phyloP scores from a whole-genome alignment of 1,140 invertebrate species.

The Lepidurus packardi region DNA sequence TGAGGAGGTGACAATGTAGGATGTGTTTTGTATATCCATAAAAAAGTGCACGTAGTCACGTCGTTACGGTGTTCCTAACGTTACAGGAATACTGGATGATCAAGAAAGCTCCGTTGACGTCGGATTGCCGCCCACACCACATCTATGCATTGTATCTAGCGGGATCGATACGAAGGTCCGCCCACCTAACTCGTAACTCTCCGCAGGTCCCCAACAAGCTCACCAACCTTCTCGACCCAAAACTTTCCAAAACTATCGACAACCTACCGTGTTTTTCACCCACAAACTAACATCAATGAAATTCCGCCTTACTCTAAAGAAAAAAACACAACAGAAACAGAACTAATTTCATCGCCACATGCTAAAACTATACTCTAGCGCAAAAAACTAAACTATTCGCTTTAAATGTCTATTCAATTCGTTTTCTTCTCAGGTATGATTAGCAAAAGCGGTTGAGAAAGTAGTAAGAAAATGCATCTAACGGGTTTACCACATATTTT shows the following conservation, averaged over 20 bases:
- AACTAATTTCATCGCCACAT: background rate
- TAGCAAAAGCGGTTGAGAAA: too few species aligned
- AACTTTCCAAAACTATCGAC: background rate
- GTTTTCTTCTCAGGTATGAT: too few species aligned
- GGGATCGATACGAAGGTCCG: constrained; percentile 6
- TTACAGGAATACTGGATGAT: background rate
- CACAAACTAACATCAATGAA: background rate
- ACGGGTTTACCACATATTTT: too few species aligned
- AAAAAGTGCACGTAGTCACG: too few species aligned
- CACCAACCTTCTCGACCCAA: background rate
- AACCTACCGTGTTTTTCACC: background rate
- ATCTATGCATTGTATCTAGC: background rate
- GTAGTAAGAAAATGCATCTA: too few species aligned
- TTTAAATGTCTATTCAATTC: too few species aligned
- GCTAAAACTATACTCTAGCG: too few species aligned
- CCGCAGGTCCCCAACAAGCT: background rate
- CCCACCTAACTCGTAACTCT: background rate
- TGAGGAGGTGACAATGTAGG: too few species aligned
- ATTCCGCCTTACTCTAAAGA: background rate
- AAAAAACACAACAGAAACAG: background rate
- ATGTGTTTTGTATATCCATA: too few species aligned
- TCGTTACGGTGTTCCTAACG: too few species aligned
- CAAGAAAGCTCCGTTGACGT: background rate
- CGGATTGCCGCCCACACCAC: background rate
- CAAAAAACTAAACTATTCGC: too few species aligned